phyloP scores from a whole-genome alignment of 2,888 invertebrate species.

The Trichogramma evanescens region DNA sequence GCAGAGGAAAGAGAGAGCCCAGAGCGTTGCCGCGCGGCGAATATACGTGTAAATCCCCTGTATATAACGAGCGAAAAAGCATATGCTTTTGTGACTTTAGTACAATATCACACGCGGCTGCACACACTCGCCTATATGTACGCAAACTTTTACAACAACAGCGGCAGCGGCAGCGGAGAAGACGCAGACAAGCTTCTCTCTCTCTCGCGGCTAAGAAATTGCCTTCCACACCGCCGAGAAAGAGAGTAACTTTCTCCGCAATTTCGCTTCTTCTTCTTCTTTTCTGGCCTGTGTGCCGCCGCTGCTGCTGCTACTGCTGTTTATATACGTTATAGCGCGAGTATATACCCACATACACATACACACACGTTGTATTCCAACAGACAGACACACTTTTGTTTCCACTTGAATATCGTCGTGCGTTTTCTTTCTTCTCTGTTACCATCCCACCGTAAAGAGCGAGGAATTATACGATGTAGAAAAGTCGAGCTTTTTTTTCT shows the following conservation, averaged over 20 bases:
- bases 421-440: too few species aligned
- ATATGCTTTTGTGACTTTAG: neutral
- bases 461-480: too few species aligned
- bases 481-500: too few species aligned
- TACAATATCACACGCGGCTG: neutral
- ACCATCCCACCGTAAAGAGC: too few species aligned
- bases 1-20: too few species aligned
- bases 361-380: too few species aligned
- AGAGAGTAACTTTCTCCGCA: slow-evolving; percentile 16
- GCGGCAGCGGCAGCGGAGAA: neutral
- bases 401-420: slow-evolving; percentile 2
- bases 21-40: too few species aligned
- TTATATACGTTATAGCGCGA: too few species aligned
- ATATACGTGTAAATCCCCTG: neutral
- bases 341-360: too few species aligned
- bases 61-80: neutral
- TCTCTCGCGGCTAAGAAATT: slow-evolving; percentile 32
- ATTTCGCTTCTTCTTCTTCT: slow-evolving; percentile 21
- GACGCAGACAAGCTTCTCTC: slow-evolving; percentile 26
- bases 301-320: too few species aligned
- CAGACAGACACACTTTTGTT: slow-evolving; percentile 1
- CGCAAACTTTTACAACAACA: too few species aligned
- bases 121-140: too few species aligned
- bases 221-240: slow-evolving; percentile 25
- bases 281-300: slow-evolving; percentile 9